Evolutionary conservation across 2,888 invertebrate genomes (phyloP), one percentile per base, ranked within the genome.

Genomic region (Andrena bucephala): DNA sequence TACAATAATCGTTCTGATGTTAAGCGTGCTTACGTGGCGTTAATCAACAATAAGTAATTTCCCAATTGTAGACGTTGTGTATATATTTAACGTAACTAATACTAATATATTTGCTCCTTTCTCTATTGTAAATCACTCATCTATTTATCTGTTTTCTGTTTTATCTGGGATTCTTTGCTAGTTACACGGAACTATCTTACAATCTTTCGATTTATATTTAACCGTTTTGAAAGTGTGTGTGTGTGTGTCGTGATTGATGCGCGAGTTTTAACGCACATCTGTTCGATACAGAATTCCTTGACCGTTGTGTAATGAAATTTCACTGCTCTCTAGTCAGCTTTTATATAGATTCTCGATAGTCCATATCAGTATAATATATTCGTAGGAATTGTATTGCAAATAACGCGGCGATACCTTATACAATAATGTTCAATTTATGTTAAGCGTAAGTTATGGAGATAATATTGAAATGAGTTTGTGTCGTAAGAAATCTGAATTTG

Each of bases 281-380:
- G 31, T 36, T n/a, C 60, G 27, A 65, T 10, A 20, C 31, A 59
- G 62, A 42, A 42, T 31, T 10, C n/a, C 6, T 69, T 68, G 36
- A n/a, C 29, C n/a, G 76, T 42, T n/a, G 33, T 50, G 62, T 67
- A 42, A 33, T 52, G 10, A 57, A 67, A 16, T 68, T 77, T 42
- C 57, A 77, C 20, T 72, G 57, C 33, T 67, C 16, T 77, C 81
- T 81, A 81, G 81, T 77, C 81, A 81, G 48, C 70, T 70, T 42
- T 60, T 52, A 31, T 67, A 52, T 80, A 66, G 50, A 48, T 10
- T 50, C 31, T 31, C 65, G 50, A 4, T 50, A 31, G 4, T 65
- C 2, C 42, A 63, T 24, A 27, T 59, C 60, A 67, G 59, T 70
- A 20, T 79, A 50, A 59, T 33, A 27, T 54, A 81, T 24, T 62